These are phyloP conservation scores for Amphiprion percula DNA, from an alignment of 2,113 vertebrate species.

Conservation along the genomic window DNA sequence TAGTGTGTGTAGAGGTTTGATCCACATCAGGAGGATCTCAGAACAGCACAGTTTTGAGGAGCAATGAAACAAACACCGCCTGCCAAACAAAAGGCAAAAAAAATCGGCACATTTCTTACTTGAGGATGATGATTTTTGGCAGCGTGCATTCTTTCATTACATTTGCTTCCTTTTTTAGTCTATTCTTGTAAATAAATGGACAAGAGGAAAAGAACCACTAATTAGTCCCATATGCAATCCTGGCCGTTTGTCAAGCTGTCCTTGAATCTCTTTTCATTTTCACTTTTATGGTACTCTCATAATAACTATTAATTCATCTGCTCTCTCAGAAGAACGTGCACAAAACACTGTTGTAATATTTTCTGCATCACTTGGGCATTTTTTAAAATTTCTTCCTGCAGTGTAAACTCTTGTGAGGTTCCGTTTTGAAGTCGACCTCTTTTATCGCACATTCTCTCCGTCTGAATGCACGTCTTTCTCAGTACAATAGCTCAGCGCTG, in stretches of 20 bases:
- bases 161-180: constrained; percentile 45
- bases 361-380: constrained; percentile 1
- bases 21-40: constrained; percentile 84
- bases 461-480: not conserved
- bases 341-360: not conserved
- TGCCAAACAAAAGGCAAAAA: constrained; percentile 82
- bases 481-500: constrained; percentile 26
- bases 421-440: constrained; percentile 34
- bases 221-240: constrained; percentile 58
- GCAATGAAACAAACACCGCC: constrained; percentile 87
- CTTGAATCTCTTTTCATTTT: constrained; percentile 41
- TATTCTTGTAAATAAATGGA: constrained; percentile 49
- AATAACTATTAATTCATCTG: constrained; percentile 10
- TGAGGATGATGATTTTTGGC: constrained; percentile 86
- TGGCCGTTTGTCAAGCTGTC: constrained; percentile 40
- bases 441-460: constrained; percentile 1
- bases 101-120: constrained; percentile 86
- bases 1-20: constrained; percentile 77
- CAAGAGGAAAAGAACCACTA: constrained; percentile 40
- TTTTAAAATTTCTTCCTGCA: not conserved
- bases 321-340: constrained; percentile 19
- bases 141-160: constrained; percentile 37
- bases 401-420: constrained; percentile 5
- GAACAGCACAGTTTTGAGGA: constrained; percentile 82
- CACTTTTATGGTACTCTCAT: constrained; percentile 7